Evolutionary conservation across 2,797 vertebrate species (phyloP).

Genomic region (Danio albolineatus): DNA sequence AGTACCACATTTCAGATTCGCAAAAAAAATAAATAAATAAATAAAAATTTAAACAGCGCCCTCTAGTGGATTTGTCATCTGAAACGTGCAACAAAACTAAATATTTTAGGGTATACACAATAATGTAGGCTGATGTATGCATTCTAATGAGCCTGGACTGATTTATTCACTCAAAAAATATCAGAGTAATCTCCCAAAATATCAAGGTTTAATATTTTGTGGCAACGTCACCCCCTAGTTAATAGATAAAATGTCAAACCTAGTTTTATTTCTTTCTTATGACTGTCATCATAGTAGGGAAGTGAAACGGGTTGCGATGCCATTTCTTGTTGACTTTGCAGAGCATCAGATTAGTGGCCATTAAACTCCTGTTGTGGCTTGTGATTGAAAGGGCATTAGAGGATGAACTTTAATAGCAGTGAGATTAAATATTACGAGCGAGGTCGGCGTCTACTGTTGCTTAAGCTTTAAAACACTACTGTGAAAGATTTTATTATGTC

Average conservation of each 20-base stretch:
- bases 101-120: too few species aligned
- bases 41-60: too few species aligned
- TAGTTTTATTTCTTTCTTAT: neutral
- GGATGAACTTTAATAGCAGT: neutral
- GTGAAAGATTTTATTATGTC: constrained; percentile 38
- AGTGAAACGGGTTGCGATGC: neutral
- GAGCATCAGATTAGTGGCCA: neutral
- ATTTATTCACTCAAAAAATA: too few species aligned
- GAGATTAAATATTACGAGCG: constrained; percentile 10
- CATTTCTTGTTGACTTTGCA: constrained; percentile 13
- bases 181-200: too few species aligned
- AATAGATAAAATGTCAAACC: neutral
- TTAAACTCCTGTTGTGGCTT: constrained; percentile 16
- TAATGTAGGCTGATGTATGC: too few species aligned
- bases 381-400: constrained; percentile 35
- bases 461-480: constrained; percentile 52
- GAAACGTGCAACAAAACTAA: too few species aligned
- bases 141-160: too few species aligned
- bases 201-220: too few species aligned
- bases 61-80: too few species aligned
- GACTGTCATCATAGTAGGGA: neutral
- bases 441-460: constrained; percentile 24
- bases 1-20: too few species aligned
- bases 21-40: too few species aligned
- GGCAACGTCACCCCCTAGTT: neutral